Conservation (phyloP, 2,797 vertebrate genomes). For the Gallinago solitaria region DNA sequence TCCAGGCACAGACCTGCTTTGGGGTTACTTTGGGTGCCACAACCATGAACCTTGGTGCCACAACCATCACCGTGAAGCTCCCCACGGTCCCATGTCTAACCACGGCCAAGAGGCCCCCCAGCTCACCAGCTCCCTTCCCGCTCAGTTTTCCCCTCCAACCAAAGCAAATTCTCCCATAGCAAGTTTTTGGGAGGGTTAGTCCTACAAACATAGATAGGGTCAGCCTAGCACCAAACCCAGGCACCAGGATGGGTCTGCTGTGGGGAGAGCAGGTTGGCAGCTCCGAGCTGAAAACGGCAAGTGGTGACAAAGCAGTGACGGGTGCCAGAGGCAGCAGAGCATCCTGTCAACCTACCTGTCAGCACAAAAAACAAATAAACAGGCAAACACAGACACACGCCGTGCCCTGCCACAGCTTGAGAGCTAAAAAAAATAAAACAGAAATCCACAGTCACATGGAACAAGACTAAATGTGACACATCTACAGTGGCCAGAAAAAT, state of each 20-base stretch:
- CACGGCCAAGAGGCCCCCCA: neutral
- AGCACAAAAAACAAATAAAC: neutral
- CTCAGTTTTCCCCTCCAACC: neutral
- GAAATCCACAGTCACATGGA: neutral
- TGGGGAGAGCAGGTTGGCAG: neutral
- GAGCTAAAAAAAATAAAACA: neutral
- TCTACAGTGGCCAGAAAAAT: neutral
- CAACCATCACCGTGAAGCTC: neutral
- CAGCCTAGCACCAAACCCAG: accelerated
- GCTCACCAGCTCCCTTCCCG: neutral
- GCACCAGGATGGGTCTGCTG: neutral
- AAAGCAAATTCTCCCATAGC: neutral
- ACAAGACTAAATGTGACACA: neutral
- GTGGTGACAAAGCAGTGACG: neutral
- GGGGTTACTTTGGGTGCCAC: neutral
- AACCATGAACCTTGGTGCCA: neutral
- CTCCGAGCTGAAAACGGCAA: neutral
- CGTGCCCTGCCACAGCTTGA: accelerated
- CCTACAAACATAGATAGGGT: neutral
- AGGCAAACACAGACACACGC: neutral
- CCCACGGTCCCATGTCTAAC: neutral
- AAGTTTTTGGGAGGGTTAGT: neutral
- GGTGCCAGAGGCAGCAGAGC: neutral
- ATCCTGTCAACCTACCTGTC: neutral
- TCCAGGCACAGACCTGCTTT: accelerated